These are phyloP conservation scores for Saturnia pavonia DNA, from an alignment of 2,888 invertebrate genomes.

Conservation along the genomic window DNA sequence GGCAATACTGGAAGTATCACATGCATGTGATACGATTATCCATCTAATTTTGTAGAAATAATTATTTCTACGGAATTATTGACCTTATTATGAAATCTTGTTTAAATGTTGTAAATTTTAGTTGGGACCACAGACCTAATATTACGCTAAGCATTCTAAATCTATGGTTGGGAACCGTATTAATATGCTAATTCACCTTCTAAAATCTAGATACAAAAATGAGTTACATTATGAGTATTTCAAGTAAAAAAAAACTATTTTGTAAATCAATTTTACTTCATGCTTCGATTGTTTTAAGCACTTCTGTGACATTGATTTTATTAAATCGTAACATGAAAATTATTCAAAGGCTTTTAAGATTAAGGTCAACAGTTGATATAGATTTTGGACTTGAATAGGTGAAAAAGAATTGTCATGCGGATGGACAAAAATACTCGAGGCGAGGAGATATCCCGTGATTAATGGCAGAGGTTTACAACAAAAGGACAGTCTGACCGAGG, in stretches of 20 bases:
- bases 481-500: constrained; percentile 46
- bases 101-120: background rate
- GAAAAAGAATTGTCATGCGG: constrained; percentile 51
- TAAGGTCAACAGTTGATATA: background rate
- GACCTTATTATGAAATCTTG: background rate
- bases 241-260: background rate
- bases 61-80: too few species aligned
- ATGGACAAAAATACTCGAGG: constrained; percentile 47
- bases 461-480: constrained; percentile 47
- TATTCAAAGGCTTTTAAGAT: background rate
- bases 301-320: background rate
- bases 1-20: too few species aligned
- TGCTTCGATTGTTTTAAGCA: background rate
- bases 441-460: constrained; percentile 48
- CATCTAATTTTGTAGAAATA: too few species aligned
- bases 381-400: constrained; percentile 44
- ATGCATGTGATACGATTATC: too few species aligned
- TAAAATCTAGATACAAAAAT: too few species aligned
- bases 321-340: background rate
- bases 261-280: background rate
- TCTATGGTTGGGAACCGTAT: too few species aligned
- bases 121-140: too few species aligned
- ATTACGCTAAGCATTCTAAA: too few species aligned
- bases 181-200: too few species aligned
- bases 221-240: background rate